Evolutionary conservation across 2,113 vertebrate species (phyloP), one percentile per base, ranked within the genome.

Genomic region (Cricetomys ansorgei): DNA sequence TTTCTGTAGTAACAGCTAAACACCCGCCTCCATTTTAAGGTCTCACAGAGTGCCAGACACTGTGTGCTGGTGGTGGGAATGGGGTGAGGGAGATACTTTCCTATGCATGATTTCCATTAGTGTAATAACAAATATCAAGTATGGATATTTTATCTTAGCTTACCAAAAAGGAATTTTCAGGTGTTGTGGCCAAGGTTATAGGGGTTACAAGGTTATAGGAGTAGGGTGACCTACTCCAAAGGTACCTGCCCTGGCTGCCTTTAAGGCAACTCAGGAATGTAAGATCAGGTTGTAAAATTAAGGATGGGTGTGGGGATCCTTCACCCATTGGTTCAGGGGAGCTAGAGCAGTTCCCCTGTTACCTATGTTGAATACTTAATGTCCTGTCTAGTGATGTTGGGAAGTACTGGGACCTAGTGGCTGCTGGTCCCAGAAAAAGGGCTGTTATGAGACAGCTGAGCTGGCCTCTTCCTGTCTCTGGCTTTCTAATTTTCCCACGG

Each of bases 1-100:
- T 97, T 90, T 95, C 91, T 97, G 91, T 83, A 92, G 96, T 90
- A 95, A 97, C 91, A 97, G 86, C 90, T 88, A 86, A 94, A 84
- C 94, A 5, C 16, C 77, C 31, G 11, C 1, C 76, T 45, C 53
- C 80, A 62, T 65, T 94, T 88, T 69, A 73, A 90, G 72, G 31
- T 57, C 55, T 94, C 65, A 50, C 12, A 48, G 23, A 53, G 23
- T n/a, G 50, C 89, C 86, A 94, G 90, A 40, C 55, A 19, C 62
- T 15, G 86, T 55, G 59, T 89, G 75, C 53, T 40, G 45, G 45
- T 50, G 53, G 76, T 40, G 1, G 48, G 17, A 34, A 21, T 17
- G 11, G 6, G 13, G 7, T 40, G 0, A 13, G 40, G 31, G 69
- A 29, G 34, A 25, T 37, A 31, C 55, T 84, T 27, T 88, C n/a